Percentiles rank a stretch among this genome's conserved stretches.
Evolutionary conservation across 2,888 invertebrate genomes (phyloP).

Genomic region (Dryomyza anilis): DNA sequence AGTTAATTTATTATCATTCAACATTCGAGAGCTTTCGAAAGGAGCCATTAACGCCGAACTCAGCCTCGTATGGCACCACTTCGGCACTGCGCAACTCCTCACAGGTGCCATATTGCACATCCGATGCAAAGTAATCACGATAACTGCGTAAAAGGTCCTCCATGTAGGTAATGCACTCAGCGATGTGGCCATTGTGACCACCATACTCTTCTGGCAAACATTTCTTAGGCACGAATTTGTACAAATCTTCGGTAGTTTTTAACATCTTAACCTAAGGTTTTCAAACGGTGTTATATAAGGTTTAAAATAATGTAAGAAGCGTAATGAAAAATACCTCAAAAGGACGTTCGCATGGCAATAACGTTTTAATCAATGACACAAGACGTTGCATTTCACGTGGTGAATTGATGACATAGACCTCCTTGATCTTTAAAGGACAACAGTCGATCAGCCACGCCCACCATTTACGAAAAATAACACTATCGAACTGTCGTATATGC

Average conservation of each 20-base stretch:
- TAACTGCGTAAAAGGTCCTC: constrained; percentile 49
- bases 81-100: constrained; percentile 47
- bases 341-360: constrained; percentile 42
- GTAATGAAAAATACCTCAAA: constrained; percentile 39
- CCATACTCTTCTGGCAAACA: constrained; percentile 52
- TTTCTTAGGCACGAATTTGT: constrained; percentile 45
- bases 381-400: constrained; percentile 46
- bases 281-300: not conserved
- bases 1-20: not conserved
- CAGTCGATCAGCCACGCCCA: constrained; percentile 48
- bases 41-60: constrained; percentile 49
- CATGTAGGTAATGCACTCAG: constrained; percentile 50
- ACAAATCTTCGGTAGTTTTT: constrained; percentile 44
- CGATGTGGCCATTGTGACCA: constrained; percentile 48
- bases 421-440: constrained; percentile 45
- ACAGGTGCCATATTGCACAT: constrained; percentile 46
- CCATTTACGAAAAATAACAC: constrained; percentile 46
- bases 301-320: not conserved
- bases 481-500: constrained; percentile 43
- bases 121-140: constrained; percentile 49
- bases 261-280: constrained; percentile 41
- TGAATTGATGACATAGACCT: constrained; percentile 48
- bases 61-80: constrained; percentile 46
- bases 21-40: constrained; percentile 41
- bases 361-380: constrained; percentile 40